Evolutionary conservation across 1,140 invertebrate species (phyloP), one percentile per base, ranked within the genome.

Genomic region (Melanaphis sacchari): DNA sequence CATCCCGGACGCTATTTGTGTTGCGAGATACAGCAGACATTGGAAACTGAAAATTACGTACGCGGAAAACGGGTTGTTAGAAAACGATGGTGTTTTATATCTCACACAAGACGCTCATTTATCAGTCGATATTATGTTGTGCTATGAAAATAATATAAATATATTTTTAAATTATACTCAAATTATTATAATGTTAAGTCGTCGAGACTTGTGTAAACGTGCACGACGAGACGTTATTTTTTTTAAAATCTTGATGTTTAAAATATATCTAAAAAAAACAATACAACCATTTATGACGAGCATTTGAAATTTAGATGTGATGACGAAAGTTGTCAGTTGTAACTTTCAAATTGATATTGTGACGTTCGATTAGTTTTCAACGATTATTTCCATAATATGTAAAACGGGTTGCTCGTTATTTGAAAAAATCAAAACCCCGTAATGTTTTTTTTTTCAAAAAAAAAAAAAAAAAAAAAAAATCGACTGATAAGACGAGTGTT

Each of bases 1-100:
- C 98, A 98, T 98, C 41, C 98, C 98, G 26, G 97, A 97, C 6
- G 98, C 97, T 94, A 98, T 97, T 95, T 98, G 98, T 82, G 97
- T 96, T 36, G 97, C 97, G 95, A 98, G 97, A 95, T 97, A 98
- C 94, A 98, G 96, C 94, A 97, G 96, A 95, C 97, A 97, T 94
- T 97, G 97, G 95, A 97, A 97, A 95, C 97, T 97, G 95, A 94
- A 96, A 94, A 82, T 82, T 38, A 38, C 36, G n/a, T 22, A 38
- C 6, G 22, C 6, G 21, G 11, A 54, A 41, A 41, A 76, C 15
- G 31, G 21, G 22, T n/a, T 46, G 22, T n/a, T 46, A 41, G 66
- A 92, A 36, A 92, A 46, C 59, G n/a, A 81, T 24, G 18, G 46
- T 81, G 49, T 82, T 22, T 3, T n/a, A n/a, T 76, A n/a, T n/a